Evolutionary conservation across 2,888 invertebrate species (phyloP).

Genomic region (Teleiodes luculella): DNA sequence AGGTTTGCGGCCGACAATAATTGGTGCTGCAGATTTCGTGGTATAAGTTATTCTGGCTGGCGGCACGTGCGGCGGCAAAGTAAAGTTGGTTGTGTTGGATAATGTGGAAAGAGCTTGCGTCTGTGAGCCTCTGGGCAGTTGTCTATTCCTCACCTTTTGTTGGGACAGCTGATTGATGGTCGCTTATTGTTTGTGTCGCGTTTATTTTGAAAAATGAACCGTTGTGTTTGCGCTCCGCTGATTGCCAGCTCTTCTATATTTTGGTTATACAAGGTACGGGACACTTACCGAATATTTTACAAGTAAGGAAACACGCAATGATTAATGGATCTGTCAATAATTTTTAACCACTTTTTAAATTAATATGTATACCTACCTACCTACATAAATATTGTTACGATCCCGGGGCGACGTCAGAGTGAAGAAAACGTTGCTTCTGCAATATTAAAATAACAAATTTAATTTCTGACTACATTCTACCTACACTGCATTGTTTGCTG

Average conservation of each 20-base stretch:
- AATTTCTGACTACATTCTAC: no score
- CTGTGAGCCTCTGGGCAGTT: slow-evolving; percentile 47
- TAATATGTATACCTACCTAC: no score
- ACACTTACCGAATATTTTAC: no score
- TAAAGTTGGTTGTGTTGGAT: slow-evolving; percentile 22
- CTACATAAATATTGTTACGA: no score
- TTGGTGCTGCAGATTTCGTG: slow-evolving; percentile 17
- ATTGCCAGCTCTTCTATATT: slow-evolving; percentile 37
- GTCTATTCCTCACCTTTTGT: slow-evolving; percentile 65
- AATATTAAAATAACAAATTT: no score
- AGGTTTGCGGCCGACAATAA: slow-evolving; percentile 31
- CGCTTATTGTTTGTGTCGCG: slow-evolving; percentile 60
- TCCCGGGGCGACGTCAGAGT: no score
- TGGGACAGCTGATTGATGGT: slow-evolving; percentile 63
- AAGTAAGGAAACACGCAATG: no score
- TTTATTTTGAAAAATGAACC: slow-evolving; percentile 68
- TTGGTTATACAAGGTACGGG: background rate
- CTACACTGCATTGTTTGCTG: no score
- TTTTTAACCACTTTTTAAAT: no score
- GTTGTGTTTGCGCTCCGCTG: slow-evolving; percentile 56
- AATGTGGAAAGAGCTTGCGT: slow-evolving; percentile 41
- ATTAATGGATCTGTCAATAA: no score
- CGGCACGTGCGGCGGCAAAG: slow-evolving; percentile 19
- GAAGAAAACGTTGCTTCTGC: no score
- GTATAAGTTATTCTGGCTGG: slow-evolving; percentile 1